Percentiles rank a stretch among this genome's conserved stretches.
Conservation (phyloP, 2,797 vertebrate species). For the Bradypodion ventrale region DNA sequence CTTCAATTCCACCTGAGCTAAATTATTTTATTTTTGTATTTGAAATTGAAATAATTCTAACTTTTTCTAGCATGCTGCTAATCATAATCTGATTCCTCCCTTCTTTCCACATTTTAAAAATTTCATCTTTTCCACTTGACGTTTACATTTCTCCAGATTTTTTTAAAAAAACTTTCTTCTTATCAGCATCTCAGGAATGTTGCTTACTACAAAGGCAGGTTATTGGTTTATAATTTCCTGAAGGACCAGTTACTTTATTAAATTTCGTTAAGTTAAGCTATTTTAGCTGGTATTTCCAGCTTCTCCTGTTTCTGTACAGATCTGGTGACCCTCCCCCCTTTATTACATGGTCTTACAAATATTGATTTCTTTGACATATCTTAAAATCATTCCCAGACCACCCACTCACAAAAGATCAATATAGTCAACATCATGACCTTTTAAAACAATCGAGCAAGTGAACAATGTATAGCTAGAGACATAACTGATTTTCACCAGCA, state of each 20-base stretch:
- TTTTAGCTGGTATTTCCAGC: background rate
- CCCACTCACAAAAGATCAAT: background rate
- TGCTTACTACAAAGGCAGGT: background rate
- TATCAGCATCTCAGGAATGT: background rate
- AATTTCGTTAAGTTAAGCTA: background rate
- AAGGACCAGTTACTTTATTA: background rate
- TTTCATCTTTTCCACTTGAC: background rate
- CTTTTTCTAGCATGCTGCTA: background rate
- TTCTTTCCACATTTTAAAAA: slow-evolving; percentile 8
- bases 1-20: background rate
- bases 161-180: slow-evolving; percentile 6
- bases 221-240: slow-evolving; percentile 13
- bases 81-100: background rate
- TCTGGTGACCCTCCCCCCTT: background rate
- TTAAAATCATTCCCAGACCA: background rate
- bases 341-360: background rate
- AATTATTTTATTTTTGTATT: background rate
- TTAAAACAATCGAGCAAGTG: background rate
- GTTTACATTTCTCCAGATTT: background rate
- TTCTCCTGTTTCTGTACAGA: background rate
- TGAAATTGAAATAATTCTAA: slow-evolving; percentile 1
- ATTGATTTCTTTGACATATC: background rate
- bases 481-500: background rate
- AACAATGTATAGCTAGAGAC: background rate
- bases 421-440: background rate